Evolutionary conservation across 2,797 vertebrate species (phyloP).

Genomic region (Cyclopterus lumpus): DNA sequence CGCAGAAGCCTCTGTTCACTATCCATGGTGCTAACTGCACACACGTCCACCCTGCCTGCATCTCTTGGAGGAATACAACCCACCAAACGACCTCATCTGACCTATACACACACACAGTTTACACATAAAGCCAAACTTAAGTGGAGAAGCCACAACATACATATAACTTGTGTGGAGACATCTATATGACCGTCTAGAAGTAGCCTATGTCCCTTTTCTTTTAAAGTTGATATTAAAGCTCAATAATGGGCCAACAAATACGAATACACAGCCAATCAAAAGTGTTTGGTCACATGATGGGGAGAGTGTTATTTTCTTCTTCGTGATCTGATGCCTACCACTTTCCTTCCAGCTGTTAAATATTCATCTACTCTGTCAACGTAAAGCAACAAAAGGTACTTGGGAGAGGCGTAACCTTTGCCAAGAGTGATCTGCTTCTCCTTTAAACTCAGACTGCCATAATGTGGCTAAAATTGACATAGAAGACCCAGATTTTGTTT

Average conservation of each 20-base stretch:
- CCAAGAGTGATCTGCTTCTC: constrained; percentile 11
- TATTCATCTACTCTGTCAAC: constrained; percentile 51
- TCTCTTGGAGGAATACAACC: background rate
- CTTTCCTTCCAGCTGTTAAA: constrained; percentile 62
- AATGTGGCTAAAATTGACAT: background rate
- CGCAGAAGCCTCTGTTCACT: constrained; percentile 72
- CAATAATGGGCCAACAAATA: constrained; percentile 1
- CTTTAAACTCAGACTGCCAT: background rate
- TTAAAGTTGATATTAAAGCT: constrained; percentile 25
- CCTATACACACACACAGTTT: constrained; percentile 14
- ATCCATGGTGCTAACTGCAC: constrained; percentile 76
- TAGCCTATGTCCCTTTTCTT: background rate
- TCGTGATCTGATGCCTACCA: constrained; percentile 65
- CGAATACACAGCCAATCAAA: constrained; percentile 29
- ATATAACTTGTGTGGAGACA: background rate
- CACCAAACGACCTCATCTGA: constrained; percentile 30
- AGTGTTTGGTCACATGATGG: constrained; percentile 48
- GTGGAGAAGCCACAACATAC: background rate
- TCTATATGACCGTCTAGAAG: background rate
- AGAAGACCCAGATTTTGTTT: background rate
- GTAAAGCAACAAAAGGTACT: constrained; percentile 61
- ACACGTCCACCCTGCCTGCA: background rate
- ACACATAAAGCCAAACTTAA: background rate
- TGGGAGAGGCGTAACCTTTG: constrained; percentile 32
- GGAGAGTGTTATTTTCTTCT: constrained; percentile 61